Evolutionary conservation across 2,797 vertebrate genomes (phyloP), one percentile per base, ranked within the genome.

Genomic region (Clarias platycephalus): DNA sequence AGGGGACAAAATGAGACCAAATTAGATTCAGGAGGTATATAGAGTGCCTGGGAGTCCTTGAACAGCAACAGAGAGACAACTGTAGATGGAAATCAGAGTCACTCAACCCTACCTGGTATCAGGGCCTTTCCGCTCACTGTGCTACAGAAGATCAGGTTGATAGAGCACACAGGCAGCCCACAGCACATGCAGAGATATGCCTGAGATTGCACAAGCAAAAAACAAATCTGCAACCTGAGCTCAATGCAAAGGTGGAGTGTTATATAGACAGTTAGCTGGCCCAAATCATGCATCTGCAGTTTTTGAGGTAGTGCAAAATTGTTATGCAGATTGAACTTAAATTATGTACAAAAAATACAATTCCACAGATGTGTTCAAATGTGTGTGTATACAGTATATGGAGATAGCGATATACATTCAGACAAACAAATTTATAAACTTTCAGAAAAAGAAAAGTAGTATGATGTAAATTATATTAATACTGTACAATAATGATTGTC

Each of bases 131-230:
- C 88, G 85, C 84, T 82, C 26, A 84, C 83, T 53, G 77, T 49
- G 71, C 84, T 83, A 78, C 81, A 87, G 85, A 78, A 89, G 89
- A 90, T 91, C 83, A 82, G 86, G 24, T 70, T 72, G 91, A 91
- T 90, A 89, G 77, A 79, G 72, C 83, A 80, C 83, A 83, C 49
- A 72, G 76, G 81, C 79, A 89, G 85, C 85, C 81, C 78, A 71
- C 67, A 83, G 84, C 84, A 82, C 63, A 85, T 26, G 67, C 79
- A 67, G 55, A 75, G 82, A 85, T 87, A 88, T 86, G 84, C 84
- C 63, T 88, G 81, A 87, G 85, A 90, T 85, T 90, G 86, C 87
- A 86, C 83, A 90, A 90, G 87, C 90, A 83, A 22, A 83, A 87
- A 82, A 83, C 86, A 88, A 84, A 55, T 87, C 82, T 66, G 81